Base-by-base conservation (phyloP, 2,888 invertebrate species). In the Chrysolina oricalcia region DNA sequence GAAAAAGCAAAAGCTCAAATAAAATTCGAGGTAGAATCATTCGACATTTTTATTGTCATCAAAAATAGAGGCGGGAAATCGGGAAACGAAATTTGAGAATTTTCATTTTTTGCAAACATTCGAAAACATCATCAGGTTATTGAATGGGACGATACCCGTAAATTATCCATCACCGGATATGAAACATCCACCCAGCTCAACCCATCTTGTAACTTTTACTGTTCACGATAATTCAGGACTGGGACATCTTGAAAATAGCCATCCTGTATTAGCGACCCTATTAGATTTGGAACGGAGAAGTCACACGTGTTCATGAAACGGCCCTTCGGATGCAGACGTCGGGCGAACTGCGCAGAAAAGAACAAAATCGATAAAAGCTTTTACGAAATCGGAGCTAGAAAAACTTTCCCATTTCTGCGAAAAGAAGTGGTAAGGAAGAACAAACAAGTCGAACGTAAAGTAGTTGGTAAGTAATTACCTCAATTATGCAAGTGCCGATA, bases 401-500 rank as follows among this genome's bases (percentile, higher is more conserved):
- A 15, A 64, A 15, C 17, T 40, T 64, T 40, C 11, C 17, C 10
- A 64, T 10, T 64, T 11, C 40, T 23, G 10, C 43, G 21, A 21
- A 65, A 27, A 56, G 27, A 66, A 43, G 21, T 2, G 53, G 46
- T 72, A 43, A 56, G 66, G 66, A 56, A 40, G 15, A 65, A 72
- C 35, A 15, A 65, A 72, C 35, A 50, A 66, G 66, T 19, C 19
- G 62, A 73, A 67, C 46, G 67, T 63, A 73, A 67, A 43, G 62
- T 63, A 27, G 53, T 53, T 40, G 56, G 46, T 62, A 43, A 63
- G 69, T 64, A 69, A 73, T 69, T 73, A 23, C 48, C 46, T 19
- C 50, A 35, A 73, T 69, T 68, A 64, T 46, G 17, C 27, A 50
- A 69, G 50, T 63, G 50, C 27, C 27, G 63, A 63, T 64, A 64